Evolutionary conservation across 2,113 vertebrate species (phyloP).

Genomic region (Varanus salvator): DNA sequence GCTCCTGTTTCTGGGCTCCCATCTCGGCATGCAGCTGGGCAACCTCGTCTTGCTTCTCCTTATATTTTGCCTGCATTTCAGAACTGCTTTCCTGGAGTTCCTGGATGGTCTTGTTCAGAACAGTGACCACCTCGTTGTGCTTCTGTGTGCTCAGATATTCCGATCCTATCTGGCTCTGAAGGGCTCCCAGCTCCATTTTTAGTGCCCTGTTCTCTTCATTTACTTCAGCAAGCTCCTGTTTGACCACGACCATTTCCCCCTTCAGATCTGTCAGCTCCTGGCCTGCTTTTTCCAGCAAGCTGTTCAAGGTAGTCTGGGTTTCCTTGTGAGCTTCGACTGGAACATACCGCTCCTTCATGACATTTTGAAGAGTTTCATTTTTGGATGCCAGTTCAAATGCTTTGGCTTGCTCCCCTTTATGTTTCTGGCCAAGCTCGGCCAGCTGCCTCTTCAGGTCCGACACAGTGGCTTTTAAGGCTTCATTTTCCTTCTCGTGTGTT

Average conservation of each 20-base stretch:
- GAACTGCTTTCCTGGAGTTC: conserved; percentile 48
- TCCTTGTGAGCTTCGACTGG: conserved; percentile 81
- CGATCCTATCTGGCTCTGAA: conserved; percentile 74
- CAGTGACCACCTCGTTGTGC: conserved; percentile 68
- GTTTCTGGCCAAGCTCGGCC: conserved; percentile 76
- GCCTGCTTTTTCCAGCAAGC: conserved; percentile 79
- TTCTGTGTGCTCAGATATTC: conserved; percentile 80
- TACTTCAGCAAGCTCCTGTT: conserved; percentile 78
- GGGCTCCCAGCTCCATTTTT: conserved; percentile 76
- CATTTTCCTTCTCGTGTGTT: conserved; percentile 78
- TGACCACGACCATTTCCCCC: conserved; percentile 73
- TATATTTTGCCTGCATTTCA: conserved; percentile 43
- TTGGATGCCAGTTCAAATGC: conserved; percentile 73
- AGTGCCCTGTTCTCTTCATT: conserved; percentile 83
- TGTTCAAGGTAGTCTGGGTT: conserved; percentile 74
- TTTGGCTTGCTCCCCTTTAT: conserved; percentile 75
- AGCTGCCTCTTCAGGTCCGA: conserved; percentile 78
- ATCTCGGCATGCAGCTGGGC: conserved; percentile 83
- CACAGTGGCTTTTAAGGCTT: conserved; percentile 74
- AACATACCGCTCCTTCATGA: conserved; percentile 80
- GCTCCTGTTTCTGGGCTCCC: conserved; percentile 88
- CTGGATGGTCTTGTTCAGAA: conserved; percentile 59
- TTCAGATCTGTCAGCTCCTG: conserved; percentile 80
- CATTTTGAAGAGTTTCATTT: conserved; percentile 78
- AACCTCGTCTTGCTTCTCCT: conserved; percentile 79